Conservation (phyloP, 2,797 vertebrate genomes). For the Peromyscus eremicus region DNA sequence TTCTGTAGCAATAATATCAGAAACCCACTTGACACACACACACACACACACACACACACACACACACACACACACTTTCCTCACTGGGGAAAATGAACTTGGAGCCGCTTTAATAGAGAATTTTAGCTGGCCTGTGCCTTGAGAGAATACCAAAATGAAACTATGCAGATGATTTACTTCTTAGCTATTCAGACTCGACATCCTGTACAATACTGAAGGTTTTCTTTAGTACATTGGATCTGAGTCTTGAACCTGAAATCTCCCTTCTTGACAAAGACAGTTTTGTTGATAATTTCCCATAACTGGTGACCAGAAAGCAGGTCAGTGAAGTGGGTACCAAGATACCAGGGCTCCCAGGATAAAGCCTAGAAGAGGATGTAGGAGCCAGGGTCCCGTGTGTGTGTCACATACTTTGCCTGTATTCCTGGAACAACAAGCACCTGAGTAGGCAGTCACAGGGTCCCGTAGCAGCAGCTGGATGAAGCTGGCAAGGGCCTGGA, state of each 20-base stretch:
- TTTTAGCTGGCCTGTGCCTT: not conserved
- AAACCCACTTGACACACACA: not conserved
- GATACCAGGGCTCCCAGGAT: not conserved
- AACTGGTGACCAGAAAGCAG: not conserved
- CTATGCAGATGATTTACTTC: not conserved
- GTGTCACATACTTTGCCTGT: not conserved
- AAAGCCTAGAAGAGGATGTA: not conserved
- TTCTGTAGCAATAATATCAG: constrained; percentile 39
- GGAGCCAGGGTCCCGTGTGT: not conserved
- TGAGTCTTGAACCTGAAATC: not conserved
- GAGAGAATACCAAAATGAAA: not conserved
- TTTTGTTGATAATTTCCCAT: not conserved
- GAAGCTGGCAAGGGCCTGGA: not conserved
- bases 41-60: not conserved
- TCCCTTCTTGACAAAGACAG: constrained; percentile 1
- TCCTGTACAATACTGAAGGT: not conserved
- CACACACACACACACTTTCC: not conserved
- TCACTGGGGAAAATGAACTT: constrained; percentile 51
- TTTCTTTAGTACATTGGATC: constrained; percentile 6
- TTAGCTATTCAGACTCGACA: not conserved
- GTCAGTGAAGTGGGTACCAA: not conserved
- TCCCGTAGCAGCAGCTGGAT: not conserved
- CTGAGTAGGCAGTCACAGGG: not conserved
- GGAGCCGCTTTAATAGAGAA: constrained; percentile 51
- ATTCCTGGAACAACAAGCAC: not conserved